These are phyloP conservation scores for Microtus ochrogaster DNA, from an alignment of 2,113 vertebrate species.

Conservation along the genomic window DNA sequence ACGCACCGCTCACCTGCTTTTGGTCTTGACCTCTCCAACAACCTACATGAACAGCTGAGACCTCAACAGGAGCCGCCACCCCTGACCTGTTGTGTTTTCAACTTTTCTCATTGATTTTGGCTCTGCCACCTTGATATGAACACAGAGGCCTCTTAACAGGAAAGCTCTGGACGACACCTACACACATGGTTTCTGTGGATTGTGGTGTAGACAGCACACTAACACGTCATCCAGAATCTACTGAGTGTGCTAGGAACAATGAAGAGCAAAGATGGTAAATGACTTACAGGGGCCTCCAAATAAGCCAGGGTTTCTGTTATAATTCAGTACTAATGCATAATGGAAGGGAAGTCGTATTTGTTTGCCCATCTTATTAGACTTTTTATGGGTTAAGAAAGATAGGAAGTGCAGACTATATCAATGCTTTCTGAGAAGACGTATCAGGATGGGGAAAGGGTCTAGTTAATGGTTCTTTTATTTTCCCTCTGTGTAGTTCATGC, in stretches of 20 bases:
- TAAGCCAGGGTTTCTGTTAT: neutral
- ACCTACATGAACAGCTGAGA: neutral
- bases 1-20: neutral
- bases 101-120: neutral
- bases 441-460: neutral
- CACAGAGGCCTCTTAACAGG: slow-evolving; percentile 1
- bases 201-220: neutral
- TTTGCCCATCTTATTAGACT: slow-evolving; percentile 30
- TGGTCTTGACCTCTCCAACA: neutral
- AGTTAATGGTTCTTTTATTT: neutral
- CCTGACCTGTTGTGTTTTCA: neutral
- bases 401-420: slow-evolving; percentile 25
- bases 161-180: neutral
- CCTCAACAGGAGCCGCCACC: neutral
- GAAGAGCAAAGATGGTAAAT: neutral
- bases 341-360: slow-evolving; percentile 55
- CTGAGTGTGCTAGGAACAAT: neutral
- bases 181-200: neutral
- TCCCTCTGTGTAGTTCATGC: neutral
- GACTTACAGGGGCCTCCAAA: neutral
- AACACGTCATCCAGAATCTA: neutral
- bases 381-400: slow-evolving; percentile 46
- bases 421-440: neutral
- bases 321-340: slow-evolving; percentile 30
- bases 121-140: neutral